phyloP scores from a whole-genome alignment of 2,113 vertebrate species.

The Trinectes maculatus region DNA sequence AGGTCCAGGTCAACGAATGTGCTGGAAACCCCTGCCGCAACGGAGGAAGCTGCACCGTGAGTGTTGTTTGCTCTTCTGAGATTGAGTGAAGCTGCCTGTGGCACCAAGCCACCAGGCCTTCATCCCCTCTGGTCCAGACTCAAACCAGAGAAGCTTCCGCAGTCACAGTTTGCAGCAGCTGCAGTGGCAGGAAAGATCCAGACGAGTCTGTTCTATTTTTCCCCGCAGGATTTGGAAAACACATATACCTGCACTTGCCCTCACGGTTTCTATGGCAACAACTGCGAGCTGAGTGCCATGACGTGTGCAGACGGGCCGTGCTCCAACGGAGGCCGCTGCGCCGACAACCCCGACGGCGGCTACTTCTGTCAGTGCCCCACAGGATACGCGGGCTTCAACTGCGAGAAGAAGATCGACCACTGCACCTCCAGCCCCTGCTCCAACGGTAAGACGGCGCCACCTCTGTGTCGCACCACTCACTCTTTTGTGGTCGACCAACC shows the following conservation, averaged over 20 bases:
- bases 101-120: too few species aligned
- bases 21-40: constrained; percentile 91
- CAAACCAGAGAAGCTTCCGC: too few species aligned
- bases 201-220: constrained; percentile 15
- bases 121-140: too few species aligned
- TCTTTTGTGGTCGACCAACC: background rate
- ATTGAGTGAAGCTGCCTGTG: too few species aligned
- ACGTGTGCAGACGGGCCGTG: constrained; percentile 95
- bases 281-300: constrained; percentile 95
- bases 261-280: constrained; percentile 94
- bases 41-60: constrained; percentile 94
- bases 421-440: constrained; percentile 93
- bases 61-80: constrained; percentile 42
- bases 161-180: background rate
- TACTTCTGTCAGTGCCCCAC: constrained; percentile 92
- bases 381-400: constrained; percentile 95
- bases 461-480: too few species aligned
- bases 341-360: constrained; percentile 90
- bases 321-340: constrained; percentile 93
- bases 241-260: constrained; percentile 92
- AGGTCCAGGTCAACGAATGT: constrained; percentile 92
- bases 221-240: constrained; percentile 90
- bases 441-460: constrained; percentile 93
- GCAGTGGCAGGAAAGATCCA: background rate
- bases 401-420: constrained; percentile 96